These are phyloP conservation scores for Eubasilissa regina DNA, from an alignment of 1,140 invertebrate genomes.

Conservation along the genomic window DNA sequence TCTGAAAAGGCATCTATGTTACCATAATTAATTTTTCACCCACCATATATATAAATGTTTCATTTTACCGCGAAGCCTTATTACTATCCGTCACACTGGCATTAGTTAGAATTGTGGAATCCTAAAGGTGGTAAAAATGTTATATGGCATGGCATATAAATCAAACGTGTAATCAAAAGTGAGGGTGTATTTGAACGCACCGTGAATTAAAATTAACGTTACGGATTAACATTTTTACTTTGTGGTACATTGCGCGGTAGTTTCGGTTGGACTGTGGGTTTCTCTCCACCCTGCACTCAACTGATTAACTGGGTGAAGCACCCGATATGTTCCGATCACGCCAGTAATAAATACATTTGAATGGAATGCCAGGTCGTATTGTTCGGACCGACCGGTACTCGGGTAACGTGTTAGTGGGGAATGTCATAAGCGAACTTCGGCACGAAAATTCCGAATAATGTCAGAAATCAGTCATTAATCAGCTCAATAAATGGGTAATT, in stretches of 20 bases:
- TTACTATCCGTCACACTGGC: no score
- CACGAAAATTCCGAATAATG: conserved; percentile 11
- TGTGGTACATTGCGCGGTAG: neutral
- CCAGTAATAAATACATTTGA: conserved; percentile 43
- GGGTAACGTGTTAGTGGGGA: neutral
- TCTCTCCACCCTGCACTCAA: conserved; percentile 27
- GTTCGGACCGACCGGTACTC: neutral
- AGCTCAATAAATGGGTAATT: no score
- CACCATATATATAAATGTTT: no score
- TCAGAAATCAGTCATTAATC: neutral
- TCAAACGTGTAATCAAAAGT: no score
- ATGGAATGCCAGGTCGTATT: conserved; percentile 33
- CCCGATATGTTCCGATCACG: conserved; percentile 47
- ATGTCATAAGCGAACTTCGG: neutral
- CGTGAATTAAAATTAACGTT: no score
- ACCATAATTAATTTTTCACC: no score
- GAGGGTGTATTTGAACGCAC: no score
- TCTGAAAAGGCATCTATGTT: no score
- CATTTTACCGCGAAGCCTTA: no score
- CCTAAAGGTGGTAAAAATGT: no score
- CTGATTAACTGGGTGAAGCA: conserved; percentile 46
- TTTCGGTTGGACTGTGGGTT: neutral
- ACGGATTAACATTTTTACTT: neutral
- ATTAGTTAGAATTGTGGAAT: no score
- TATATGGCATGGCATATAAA: no score